These are phyloP conservation scores for Nesogale talazaci DNA, from an alignment of 2,113 vertebrate species.

Conservation along the genomic window DNA sequence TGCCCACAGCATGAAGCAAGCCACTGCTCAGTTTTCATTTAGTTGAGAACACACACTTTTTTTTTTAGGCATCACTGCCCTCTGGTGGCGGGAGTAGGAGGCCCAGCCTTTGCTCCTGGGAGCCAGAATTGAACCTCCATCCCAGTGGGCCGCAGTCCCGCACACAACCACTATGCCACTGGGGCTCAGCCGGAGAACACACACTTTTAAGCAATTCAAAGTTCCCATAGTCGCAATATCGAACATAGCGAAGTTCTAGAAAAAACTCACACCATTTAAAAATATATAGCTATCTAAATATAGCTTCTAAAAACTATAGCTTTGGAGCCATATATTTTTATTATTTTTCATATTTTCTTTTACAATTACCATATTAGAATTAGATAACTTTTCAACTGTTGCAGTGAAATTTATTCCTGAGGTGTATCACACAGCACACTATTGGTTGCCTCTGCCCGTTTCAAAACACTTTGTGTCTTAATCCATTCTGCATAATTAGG, in stretches of 20 bases:
- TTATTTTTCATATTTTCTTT: not conserved
- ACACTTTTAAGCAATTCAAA: not conserved
- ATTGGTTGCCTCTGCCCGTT: not conserved
- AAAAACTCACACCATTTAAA: not conserved
- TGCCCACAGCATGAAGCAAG: not conserved
- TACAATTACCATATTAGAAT: not conserved
- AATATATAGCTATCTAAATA: not conserved
- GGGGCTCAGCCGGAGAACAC: too few relatives aligned
- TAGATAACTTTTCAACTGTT: not conserved
- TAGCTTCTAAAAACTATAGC: too few relatives aligned
- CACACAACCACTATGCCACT: too few relatives aligned
- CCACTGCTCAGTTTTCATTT: not conserved
- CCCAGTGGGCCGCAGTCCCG: too few relatives aligned
- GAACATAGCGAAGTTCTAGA: not conserved
- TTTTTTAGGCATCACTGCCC: too few relatives aligned
- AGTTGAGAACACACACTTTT: not conserved
- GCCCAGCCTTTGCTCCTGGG: too few relatives aligned
- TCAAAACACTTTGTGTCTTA: not conserved
- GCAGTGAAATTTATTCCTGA: not conserved
- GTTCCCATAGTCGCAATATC: not conserved
- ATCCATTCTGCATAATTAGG: not conserved
- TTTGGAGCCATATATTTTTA: not conserved
- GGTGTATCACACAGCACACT: not conserved
- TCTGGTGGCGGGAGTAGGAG: too few relatives aligned
- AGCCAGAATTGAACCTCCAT: too few relatives aligned